Conservation (phyloP, 2,888 invertebrate genomes). For the Aleiodes testaceus region DNA sequence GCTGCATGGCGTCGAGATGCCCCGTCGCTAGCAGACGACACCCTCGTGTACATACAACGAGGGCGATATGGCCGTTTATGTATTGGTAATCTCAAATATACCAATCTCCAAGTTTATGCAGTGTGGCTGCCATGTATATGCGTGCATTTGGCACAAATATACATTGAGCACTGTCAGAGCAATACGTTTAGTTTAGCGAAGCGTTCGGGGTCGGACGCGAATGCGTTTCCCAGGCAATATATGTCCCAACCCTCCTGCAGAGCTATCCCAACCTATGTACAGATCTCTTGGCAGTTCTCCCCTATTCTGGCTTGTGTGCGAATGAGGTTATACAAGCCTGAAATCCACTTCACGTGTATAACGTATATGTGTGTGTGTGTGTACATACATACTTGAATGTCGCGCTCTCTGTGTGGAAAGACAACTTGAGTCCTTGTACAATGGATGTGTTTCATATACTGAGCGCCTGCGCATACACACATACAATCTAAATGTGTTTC, state of each 20-base stretch:
- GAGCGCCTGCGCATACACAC: slow-evolving; percentile 25
- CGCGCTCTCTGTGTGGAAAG: neutral
- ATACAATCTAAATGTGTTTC: slow-evolving; percentile 3
- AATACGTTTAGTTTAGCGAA: slow-evolving; percentile 27
- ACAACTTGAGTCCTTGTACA: slow-evolving; percentile 24
- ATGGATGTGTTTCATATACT: slow-evolving; percentile 12
- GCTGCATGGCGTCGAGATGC: slow-evolving; percentile 40
- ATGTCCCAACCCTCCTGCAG: slow-evolving; percentile 18
- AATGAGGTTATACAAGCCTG: slow-evolving; percentile 39
- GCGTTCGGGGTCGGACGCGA: slow-evolving; percentile 14
- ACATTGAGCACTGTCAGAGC: neutral
- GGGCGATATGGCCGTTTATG: slow-evolving; percentile 34
- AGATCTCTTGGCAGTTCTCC: slow-evolving; percentile 16
- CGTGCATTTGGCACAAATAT: slow-evolving; percentile 31
- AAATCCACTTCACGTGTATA: slow-evolving; percentile 36
- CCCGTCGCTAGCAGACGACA: slow-evolving; percentile 35
- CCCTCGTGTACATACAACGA: slow-evolving; percentile 37
- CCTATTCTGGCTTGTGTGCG: slow-evolving; percentile 21
- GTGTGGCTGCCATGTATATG: neutral
- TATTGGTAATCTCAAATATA: slow-evolving; percentile 29
- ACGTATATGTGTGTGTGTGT: neutral
- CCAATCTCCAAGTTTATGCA: slow-evolving; percentile 11
- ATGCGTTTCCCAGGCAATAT: slow-evolving; percentile 34
- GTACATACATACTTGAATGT: slow-evolving; percentile 10
- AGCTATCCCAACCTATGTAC: slow-evolving; percentile 13